Percentiles rank a stretch among this genome's conserved stretches.
Evolutionary conservation across 1,140 invertebrate species (phyloP).

Genomic region (Aphelinus certus): DNA sequence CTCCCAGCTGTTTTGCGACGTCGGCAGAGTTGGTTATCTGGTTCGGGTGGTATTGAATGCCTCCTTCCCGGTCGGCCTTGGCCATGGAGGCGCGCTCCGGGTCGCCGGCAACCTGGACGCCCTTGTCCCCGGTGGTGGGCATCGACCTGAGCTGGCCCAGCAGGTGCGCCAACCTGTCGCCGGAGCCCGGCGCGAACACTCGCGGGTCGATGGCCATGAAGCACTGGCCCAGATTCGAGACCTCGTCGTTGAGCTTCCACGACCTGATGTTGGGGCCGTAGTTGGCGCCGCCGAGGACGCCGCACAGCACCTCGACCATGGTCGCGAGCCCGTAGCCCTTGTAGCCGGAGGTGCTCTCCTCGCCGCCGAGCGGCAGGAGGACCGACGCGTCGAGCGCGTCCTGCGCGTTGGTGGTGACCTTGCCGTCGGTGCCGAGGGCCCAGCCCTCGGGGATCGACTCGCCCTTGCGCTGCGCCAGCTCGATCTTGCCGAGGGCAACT

Average conservation of each 20-base stretch:
- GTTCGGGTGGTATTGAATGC: constrained; percentile 81
- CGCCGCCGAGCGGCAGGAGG: constrained; percentile 87
- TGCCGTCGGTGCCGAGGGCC: constrained; percentile 81
- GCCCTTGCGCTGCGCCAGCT: constrained; percentile 80
- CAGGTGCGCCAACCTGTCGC: constrained; percentile 74
- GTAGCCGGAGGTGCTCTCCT: constrained; percentile 82
- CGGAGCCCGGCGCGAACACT: constrained; percentile 84
- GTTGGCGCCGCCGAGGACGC: constrained; percentile 73
- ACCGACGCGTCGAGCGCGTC: constrained; percentile 73
- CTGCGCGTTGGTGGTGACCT: constrained; percentile 73
- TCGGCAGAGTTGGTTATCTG: constrained; percentile 71
- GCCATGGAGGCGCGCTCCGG: constrained; percentile 78
- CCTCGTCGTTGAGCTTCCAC: constrained; percentile 73
- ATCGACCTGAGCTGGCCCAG: constrained; percentile 68
- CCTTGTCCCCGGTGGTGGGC: constrained; percentile 65
- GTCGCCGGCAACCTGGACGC: constrained; percentile 86
- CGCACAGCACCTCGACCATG: constrained; percentile 87
- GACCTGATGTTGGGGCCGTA: constrained; percentile 78
- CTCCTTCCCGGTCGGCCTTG: constrained; percentile 74
- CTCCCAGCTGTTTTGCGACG: constrained; percentile 68
- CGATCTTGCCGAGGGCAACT: constrained; percentile 79
- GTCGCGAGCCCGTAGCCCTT: constrained; percentile 90
- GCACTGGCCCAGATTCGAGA: constrained; percentile 88
- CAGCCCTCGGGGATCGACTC: constrained; percentile 82
- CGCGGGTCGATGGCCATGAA: constrained; percentile 90